These are phyloP conservation scores for Clunio marinus DNA, from an alignment of 2,888 invertebrate genomes.

Conservation along the genomic window DNA sequence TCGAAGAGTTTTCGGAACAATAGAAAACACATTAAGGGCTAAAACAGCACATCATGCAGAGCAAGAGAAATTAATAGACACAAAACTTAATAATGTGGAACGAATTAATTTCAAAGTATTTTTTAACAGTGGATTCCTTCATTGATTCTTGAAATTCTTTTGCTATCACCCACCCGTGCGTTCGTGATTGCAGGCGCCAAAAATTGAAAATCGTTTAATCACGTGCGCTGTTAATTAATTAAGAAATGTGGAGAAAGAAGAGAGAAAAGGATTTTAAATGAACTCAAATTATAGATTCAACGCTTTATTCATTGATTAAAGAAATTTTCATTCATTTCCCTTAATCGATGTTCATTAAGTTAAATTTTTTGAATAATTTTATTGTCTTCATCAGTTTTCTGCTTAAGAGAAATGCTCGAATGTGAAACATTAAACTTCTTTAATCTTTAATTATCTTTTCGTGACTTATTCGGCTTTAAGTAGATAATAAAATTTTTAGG, in stretches of 20 bases:
- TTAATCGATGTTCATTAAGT: neutral
- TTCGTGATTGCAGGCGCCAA: constrained; percentile 33
- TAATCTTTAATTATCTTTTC: too few relatives aligned
- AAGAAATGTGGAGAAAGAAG: neutral
- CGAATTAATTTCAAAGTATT: constrained; percentile 34
- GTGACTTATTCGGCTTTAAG: too few relatives aligned
- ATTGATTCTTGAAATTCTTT: neutral
- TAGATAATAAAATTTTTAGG: too few relatives aligned
- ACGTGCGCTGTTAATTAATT: constrained; percentile 28
- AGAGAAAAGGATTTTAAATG: constrained; percentile 30
- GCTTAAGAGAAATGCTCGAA: too few relatives aligned
- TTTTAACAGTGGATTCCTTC: neutral
- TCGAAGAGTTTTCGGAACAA: neutral
- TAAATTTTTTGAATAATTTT: too few relatives aligned
- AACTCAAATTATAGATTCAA: constrained; percentile 27
- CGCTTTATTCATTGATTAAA: constrained; percentile 17
- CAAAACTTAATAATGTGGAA: constrained; percentile 33
- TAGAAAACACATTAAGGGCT: constrained; percentile 15
- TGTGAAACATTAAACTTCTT: too few relatives aligned
- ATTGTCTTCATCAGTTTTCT: too few relatives aligned
- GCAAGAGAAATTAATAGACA: constrained; percentile 29
- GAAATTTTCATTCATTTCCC: constrained; percentile 26
- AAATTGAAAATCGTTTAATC: constrained; percentile 25
- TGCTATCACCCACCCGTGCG: neutral
- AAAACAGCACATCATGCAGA: constrained; percentile 12